phyloP scores from a whole-genome alignment of 2,113 vertebrate genomes.

The Rhinopithecus roxellana region DNA sequence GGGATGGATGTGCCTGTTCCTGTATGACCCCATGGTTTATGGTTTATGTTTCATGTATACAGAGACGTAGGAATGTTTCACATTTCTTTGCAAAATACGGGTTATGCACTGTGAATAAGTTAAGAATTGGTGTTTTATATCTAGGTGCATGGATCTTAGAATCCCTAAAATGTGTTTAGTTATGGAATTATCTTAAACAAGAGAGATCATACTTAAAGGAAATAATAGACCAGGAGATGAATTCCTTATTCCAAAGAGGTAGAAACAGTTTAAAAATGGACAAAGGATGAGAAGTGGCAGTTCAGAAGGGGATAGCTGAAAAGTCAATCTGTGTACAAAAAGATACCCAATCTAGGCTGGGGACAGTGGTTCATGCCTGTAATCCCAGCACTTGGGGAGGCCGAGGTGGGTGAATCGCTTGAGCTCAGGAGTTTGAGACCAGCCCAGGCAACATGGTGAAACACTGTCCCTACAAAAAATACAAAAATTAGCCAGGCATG shows the following conservation, averaged over 20 bases:
- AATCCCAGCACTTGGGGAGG: no score
- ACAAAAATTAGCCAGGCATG: no score
- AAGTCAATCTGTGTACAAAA: neutral
- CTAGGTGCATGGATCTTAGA: neutral
- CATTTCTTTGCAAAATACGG: neutral
- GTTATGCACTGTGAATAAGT: neutral
- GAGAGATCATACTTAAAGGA: neutral
- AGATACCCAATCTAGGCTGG: neutral
- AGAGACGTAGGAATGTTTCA: neutral
- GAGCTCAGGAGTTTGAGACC: no score
- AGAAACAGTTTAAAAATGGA: neutral
- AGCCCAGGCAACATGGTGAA: no score
- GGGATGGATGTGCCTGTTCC: neutral
- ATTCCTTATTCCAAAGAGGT: neutral
- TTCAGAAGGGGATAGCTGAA: neutral
- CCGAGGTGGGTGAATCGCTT: no score
- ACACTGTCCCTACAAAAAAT: no score
- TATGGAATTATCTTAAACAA: conserved; percentile 10
- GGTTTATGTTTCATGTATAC: neutral
- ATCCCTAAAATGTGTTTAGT: neutral
- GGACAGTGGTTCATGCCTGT: no score
- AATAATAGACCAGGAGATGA: neutral
- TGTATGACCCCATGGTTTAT: neutral
- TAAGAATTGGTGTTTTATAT: conserved; percentile 33
- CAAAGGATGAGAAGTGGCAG: neutral